A percentile compares a stretch with the other conserved stretches of the same genome.
Conservation (phyloP, 2,888 invertebrate species). For the Nephrotoma flavescens region DNA sequence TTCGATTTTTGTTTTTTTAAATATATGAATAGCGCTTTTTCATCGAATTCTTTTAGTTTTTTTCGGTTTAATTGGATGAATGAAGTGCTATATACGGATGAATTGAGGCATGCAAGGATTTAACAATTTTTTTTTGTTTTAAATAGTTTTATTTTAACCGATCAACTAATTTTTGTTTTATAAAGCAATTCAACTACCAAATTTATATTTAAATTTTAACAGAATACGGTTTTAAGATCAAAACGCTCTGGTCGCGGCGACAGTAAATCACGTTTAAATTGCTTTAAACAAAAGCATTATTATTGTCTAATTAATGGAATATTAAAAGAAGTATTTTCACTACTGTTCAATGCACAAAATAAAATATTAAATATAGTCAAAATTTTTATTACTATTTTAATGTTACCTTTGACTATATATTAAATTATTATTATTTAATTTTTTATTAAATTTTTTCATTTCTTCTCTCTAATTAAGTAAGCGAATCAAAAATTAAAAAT, state of each 20-base stretch:
- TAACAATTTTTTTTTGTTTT: not conserved
- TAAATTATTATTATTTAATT: not conserved
- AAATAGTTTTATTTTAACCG: not conserved
- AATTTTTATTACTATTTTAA: not conserved
- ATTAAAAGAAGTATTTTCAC: not conserved
- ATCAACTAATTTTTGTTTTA: not conserved
- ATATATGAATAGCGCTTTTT: not conserved
- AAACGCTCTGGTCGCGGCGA: not conserved
- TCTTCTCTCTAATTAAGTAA: not conserved
- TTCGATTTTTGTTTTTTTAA: not conserved
- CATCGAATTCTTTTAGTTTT: not conserved
- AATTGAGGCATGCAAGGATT: not conserved
- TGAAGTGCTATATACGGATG: not conserved
- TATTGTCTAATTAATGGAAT: not conserved
- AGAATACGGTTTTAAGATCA: not conserved
- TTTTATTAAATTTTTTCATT: not conserved
- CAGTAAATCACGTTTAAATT: not conserved
- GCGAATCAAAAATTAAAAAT: not conserved
- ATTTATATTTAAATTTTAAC: not conserved
- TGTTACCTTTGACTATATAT: not conserved
- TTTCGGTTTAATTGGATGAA: not conserved
- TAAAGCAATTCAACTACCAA: not conserved
- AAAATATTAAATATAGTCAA: not conserved
- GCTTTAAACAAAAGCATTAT: not conserved
- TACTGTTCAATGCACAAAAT: not conserved